phyloP scores from a whole-genome alignment of 2,797 vertebrate genomes.

The Ctenochaetus hawaiiensis region DNA sequence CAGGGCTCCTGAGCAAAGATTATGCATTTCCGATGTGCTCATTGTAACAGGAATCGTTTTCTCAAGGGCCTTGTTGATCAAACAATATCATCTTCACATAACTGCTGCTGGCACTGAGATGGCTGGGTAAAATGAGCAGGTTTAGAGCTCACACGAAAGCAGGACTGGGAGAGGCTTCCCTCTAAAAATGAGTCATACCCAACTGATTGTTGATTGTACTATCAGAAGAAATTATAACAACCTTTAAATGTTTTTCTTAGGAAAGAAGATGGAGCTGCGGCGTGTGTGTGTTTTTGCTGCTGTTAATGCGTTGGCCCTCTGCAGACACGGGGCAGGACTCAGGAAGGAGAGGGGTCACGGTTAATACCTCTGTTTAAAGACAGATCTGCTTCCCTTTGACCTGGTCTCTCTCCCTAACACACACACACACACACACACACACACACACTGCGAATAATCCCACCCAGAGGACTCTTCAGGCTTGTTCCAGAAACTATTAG shows the following conservation, averaged over 20 bases:
- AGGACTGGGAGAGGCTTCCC: slow-evolving; percentile 26
- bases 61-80: slow-evolving; percentile 56
- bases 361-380: slow-evolving; percentile 86
- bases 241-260: slow-evolving; percentile 14
- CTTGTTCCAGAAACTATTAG: slow-evolving; percentile 86
- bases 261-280: neutral
- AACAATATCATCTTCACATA: slow-evolving; percentile 47
- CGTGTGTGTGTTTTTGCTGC: slow-evolving; percentile 26
- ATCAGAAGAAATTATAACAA: slow-evolving; percentile 13
- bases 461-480: slow-evolving; percentile 80
- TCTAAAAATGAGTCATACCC: slow-evolving; percentile 4
- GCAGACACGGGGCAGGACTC: slow-evolving; percentile 71
- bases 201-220: neutral
- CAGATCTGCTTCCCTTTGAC: slow-evolving; percentile 77
- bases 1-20: slow-evolving; percentile 47
- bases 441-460: slow-evolving; percentile 68
- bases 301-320: slow-evolving; percentile 67
- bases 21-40: slow-evolving; percentile 55
- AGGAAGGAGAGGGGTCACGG: slow-evolving; percentile 81
- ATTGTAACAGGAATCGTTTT: slow-evolving; percentile 64
- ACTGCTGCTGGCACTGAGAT: slow-evolving; percentile 38
- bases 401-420: slow-evolving; percentile 52
- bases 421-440: slow-evolving; percentile 47
- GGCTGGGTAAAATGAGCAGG: slow-evolving; percentile 10
- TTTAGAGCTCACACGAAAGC: slow-evolving; percentile 46